Conservation (phyloP, 92 coral and sea anemone genomes). For the Porites divaricata region DNA sequence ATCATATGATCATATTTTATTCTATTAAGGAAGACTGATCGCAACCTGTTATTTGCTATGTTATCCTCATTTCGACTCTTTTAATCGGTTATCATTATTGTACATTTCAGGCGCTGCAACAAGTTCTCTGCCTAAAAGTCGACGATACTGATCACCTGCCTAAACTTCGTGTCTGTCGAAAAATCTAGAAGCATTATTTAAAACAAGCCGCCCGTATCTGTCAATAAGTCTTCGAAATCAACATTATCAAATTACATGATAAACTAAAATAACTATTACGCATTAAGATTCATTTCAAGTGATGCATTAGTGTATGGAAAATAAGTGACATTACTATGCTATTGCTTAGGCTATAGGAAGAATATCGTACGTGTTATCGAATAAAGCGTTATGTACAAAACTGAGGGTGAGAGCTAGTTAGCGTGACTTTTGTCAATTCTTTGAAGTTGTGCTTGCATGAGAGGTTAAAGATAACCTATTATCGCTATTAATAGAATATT, state of each 20-base stretch:
- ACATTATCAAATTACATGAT: no score
- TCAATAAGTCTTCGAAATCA: background rate
- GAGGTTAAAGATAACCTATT: background rate
- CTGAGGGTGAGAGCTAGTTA: background rate
- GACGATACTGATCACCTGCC: slow-evolving; percentile 19
- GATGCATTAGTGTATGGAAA: background rate
- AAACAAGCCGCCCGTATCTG: background rate
- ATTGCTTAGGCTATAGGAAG: background rate
- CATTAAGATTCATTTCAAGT: no score
- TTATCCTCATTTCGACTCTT: background rate
- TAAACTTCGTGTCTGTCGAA: background rate
- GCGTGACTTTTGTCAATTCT: background rate
- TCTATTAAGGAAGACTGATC: background rate
- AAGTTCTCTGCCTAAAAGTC: slow-evolving; percentile 24
- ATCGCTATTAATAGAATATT: background rate
- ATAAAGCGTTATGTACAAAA: background rate
- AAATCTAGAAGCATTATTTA: background rate
- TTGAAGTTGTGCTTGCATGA: background rate
- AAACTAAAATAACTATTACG: no score
- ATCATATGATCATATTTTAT: no score
- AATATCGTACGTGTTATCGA: slow-evolving; percentile 3
- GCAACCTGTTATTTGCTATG: background rate
- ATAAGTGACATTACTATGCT: background rate
- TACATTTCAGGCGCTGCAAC: slow-evolving; percentile 20
- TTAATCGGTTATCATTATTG: background rate